Conservation (phyloP, 2,888 invertebrate species). For the Rotaria socialis region DNA sequence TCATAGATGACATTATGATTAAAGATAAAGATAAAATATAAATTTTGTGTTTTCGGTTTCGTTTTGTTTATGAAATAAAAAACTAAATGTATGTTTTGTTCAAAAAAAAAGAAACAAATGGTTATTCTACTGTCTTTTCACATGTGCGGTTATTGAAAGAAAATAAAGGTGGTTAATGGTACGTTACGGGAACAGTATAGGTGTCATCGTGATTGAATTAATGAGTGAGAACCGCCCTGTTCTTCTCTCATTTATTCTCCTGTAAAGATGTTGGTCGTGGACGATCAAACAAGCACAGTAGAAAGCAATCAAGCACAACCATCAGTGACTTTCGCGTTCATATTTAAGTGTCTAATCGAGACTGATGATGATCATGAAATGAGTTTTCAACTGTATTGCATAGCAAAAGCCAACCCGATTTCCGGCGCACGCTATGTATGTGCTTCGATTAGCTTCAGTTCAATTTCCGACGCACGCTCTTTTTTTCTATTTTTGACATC, state of each 20-base stretch:
- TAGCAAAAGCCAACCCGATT: not conserved
- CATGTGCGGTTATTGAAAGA: not conserved
- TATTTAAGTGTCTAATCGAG: conserved; percentile 21
- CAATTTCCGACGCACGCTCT: conserved; percentile 29
- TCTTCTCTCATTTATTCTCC: conserved; percentile 12
- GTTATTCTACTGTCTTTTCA: not conserved
- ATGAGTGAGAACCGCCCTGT: conserved; percentile 25
- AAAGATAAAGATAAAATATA: not conserved
- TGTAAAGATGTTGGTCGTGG: conserved; percentile 11
- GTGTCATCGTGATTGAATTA: conserved; percentile 26
- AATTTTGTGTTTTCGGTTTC: not conserved
- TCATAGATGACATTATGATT: not conserved
- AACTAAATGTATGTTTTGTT: not conserved
- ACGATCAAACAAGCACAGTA: conserved; percentile 26
- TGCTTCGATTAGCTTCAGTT: not conserved
- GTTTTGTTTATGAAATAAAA: not conserved
- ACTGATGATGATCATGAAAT: conserved; percentile 32
- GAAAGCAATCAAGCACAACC: conserved; percentile 26
- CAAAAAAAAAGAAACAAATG: not conserved
- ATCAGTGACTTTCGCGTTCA: conserved; percentile 5
- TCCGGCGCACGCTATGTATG: conserved; percentile 11
- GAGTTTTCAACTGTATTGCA: conserved; percentile 23
- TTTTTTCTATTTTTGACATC: conserved; percentile 15
- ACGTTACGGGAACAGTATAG: conserved; percentile 22
- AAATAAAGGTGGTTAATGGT: conserved; percentile 32